A percentile compares a stretch with the other conserved stretches of the same genome.
phyloP scores from a whole-genome alignment of 2,797 vertebrate genomes.

The Echiichthys vipera region DNA sequence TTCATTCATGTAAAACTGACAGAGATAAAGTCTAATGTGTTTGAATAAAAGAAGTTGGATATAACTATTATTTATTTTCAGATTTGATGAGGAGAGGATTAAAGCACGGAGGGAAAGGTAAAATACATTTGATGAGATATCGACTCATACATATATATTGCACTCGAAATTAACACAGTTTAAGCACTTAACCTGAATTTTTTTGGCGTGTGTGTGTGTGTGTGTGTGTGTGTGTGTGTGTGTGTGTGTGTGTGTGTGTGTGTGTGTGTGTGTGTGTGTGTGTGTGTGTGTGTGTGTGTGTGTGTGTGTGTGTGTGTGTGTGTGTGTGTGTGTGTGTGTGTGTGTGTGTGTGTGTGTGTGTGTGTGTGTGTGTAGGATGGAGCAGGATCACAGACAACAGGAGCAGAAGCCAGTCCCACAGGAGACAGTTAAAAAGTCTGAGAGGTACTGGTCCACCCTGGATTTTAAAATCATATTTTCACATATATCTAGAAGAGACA shows the following conservation, averaged over 20 bases:
- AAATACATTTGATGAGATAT: conserved; percentile 4
- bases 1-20: conserved; percentile 1
- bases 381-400: conserved; percentile 81
- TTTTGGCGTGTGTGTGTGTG: conserved; percentile 14
- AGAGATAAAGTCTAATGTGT: not conserved
- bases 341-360: conserved; percentile 37
- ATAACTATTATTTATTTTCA: conserved; percentile 69
- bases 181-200: not conserved
- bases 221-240: conserved; percentile 31
- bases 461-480: conserved; percentile 4
- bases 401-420: conserved; percentile 70
- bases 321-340: conserved; percentile 41
- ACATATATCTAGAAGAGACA: not conserved
- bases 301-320: conserved; percentile 19
- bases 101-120: conserved; percentile 94
- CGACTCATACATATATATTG: not conserved
- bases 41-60: conserved; percentile 13
- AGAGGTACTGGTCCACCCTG: conserved; percentile 65
- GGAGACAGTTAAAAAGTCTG: conserved; percentile 72
- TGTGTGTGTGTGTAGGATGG: conserved; percentile 76
- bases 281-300: not conserved
- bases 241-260: conserved; percentile 42
- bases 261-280: conserved; percentile 47
- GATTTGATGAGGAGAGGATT: conserved; percentile 95
- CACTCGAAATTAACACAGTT: not conserved